Percentiles rank a stretch among this genome's conserved stretches.
These are phyloP conservation scores for Doris montereyensis DNA, from an alignment of 2,888 invertebrate species.

Conservation along the genomic window DNA sequence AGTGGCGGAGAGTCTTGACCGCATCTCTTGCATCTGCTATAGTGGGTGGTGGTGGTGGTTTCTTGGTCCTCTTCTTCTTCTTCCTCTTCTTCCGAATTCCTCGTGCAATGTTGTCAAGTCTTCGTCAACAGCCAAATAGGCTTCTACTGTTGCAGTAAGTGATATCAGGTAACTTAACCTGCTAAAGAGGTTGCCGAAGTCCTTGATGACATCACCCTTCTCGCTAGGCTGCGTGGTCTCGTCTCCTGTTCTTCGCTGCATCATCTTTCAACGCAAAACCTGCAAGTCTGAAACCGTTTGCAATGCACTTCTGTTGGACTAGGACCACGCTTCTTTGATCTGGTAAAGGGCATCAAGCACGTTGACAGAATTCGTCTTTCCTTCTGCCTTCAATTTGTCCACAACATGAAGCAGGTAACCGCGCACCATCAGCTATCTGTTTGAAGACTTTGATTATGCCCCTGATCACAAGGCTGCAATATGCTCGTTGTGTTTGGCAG, in stretches of 20 bases:
- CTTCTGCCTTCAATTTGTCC: background rate
- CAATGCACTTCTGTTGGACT: background rate
- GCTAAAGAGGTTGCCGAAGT: conserved; percentile 5
- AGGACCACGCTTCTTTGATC: background rate
- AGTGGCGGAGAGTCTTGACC: background rate
- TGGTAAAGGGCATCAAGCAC: conserved; percentile 1
- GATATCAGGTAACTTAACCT: conserved; percentile 1
- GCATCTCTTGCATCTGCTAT: conserved; percentile 6
- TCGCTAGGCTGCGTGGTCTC: background rate
- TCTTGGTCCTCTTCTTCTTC: conserved; percentile 3
- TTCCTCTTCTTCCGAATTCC: background rate
- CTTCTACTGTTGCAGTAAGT: background rate
- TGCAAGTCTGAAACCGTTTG: background rate
- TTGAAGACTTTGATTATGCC: background rate
- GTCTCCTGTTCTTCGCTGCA: background rate
- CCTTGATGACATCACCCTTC: background rate
- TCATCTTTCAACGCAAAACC: background rate
- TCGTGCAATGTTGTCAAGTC: too few relatives aligned
- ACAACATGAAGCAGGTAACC: background rate
- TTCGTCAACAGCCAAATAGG: conserved; percentile 5
- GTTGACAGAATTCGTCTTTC: background rate
- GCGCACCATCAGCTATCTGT: background rate
- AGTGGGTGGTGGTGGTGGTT: background rate
- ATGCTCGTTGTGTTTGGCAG: background rate
- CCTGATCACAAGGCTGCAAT: background rate